A percentile compares a stretch with the other conserved stretches of the same genome.
Conservation (phyloP, 2,113 vertebrate species). For the Apus apus region DNA sequence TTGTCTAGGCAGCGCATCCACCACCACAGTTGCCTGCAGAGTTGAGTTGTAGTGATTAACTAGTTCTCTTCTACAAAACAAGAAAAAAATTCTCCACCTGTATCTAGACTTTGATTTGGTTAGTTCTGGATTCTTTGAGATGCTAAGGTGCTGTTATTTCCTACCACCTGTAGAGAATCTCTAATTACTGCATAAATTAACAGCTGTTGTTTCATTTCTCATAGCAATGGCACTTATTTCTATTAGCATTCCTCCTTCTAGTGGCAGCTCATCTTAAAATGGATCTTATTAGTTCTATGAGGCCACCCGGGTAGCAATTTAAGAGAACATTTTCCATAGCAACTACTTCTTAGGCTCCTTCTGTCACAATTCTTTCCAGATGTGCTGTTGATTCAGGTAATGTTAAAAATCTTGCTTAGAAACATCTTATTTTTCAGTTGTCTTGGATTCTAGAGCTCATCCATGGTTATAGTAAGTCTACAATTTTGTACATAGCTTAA, state of each 20-base stretch:
- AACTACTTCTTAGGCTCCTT: slow-evolving; percentile 52
- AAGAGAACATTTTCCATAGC: slow-evolving; percentile 61
- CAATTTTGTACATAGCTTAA: not conserved
- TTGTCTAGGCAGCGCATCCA: not conserved
- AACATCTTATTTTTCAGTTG: not conserved
- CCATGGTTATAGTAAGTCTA: not conserved
- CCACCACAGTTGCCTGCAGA: not conserved
- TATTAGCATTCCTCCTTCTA: slow-evolving; percentile 1
- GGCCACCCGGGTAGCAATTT: slow-evolving; percentile 67
- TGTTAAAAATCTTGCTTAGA: slow-evolving; percentile 36
- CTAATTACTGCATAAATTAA: slow-evolving; percentile 9
- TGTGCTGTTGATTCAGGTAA: slow-evolving; percentile 69
- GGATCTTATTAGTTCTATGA: slow-evolving; percentile 55
- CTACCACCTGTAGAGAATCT: not conserved
- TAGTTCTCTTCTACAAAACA: not conserved
- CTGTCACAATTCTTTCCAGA: slow-evolving; percentile 71
- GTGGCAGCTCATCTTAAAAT: slow-evolving; percentile 31
- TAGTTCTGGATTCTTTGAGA: not conserved
- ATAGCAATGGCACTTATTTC: not conserved
- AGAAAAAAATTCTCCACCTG: not conserved
- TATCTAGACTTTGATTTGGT: not conserved
- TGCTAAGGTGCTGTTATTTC: not conserved
- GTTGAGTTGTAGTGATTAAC: not conserved
- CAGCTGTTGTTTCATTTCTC: slow-evolving; percentile 6
- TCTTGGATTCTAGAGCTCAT: not conserved